Evolutionary conservation across 2,888 invertebrate species (phyloP), one percentile per base, ranked within the genome.

Genomic region (Rhaphigaster nebulosa): DNA sequence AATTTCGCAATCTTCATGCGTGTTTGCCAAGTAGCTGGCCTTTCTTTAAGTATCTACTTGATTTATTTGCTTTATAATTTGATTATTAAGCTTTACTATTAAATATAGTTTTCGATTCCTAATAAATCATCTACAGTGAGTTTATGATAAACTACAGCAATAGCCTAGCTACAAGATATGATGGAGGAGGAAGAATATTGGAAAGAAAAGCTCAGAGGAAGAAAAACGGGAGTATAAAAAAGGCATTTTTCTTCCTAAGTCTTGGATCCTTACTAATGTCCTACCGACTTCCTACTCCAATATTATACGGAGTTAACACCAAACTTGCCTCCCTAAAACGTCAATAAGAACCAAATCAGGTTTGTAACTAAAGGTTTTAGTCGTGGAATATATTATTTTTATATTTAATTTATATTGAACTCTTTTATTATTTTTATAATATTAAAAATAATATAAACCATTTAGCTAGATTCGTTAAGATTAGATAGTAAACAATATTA

Each of bases 161-260:
- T 76, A 76, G 70, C 20, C 10, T 38, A 76, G 70, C 34, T 76
- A 76, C 34, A 76, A 20, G 38, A 23, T 20, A 38, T 84, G 84
- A 84, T 45, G 4, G 26, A 84, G 26, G 41, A 15, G 45, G 84
- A 84, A 50, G 41, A 84, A 45, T 84, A 84, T 84, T 84, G 45
- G 84, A 50, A 84, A 50, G 41, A 50, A 84, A 50, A n/a, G 10
- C 84, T n/a, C 5, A n/a, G n/a, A 84, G 45, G 26, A 50, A 84
- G 45, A 84, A 84, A 45, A 50, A 84, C 84, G 84, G 50, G 45
- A n/a, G 41, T 50, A 50, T 50, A 84, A 84, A 84, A 84, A 50
- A n/a, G 45, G n/a, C 84, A 84, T 84, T 84, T 84, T 84, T 84
- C 45, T 84, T 84, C 38, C 23, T 76, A 76, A 76, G 70, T 38